Conservation (phyloP, 2,113 vertebrate species). For the Campylorhamphus procurvoides region DNA sequence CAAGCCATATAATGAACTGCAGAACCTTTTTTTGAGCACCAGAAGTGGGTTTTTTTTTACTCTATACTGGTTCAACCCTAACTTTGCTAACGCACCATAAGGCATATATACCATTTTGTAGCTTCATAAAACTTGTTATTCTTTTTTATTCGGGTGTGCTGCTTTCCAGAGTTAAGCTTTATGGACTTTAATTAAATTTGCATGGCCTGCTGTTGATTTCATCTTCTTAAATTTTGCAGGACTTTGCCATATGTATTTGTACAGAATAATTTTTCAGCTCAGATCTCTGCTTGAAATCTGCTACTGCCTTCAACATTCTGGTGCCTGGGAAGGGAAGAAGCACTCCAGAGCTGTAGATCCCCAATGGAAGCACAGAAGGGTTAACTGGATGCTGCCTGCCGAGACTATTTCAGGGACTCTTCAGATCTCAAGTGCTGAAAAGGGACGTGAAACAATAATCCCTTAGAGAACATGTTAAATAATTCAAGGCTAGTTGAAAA, state of each 20-base stretch:
- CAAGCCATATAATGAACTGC: constrained; percentile 35
- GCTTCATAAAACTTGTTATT: background rate
- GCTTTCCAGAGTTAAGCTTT: constrained; percentile 3
- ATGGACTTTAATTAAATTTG: background rate
- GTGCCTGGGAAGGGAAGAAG: background rate
- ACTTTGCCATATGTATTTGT: background rate
- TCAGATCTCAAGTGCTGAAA: background rate
- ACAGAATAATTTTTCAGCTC: background rate
- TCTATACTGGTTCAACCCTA: background rate
- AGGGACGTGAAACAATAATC: background rate
- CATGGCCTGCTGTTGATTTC: background rate
- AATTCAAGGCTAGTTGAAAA: background rate
- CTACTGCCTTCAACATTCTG: background rate
- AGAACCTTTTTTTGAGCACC: constrained; percentile 5
- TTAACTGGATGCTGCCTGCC: background rate
- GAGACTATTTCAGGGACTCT: background rate
- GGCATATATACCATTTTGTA: background rate
- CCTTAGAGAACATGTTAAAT: background rate
- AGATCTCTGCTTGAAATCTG: background rate
- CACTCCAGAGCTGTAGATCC: background rate
- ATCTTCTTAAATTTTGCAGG: background rate
- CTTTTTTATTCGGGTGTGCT: background rate
- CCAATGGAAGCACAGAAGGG: background rate
- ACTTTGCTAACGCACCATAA: background rate
- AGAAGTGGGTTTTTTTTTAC: background rate